phyloP scores from a whole-genome alignment of 2,113 vertebrate species.

The Podarcis raffonei region DNA sequence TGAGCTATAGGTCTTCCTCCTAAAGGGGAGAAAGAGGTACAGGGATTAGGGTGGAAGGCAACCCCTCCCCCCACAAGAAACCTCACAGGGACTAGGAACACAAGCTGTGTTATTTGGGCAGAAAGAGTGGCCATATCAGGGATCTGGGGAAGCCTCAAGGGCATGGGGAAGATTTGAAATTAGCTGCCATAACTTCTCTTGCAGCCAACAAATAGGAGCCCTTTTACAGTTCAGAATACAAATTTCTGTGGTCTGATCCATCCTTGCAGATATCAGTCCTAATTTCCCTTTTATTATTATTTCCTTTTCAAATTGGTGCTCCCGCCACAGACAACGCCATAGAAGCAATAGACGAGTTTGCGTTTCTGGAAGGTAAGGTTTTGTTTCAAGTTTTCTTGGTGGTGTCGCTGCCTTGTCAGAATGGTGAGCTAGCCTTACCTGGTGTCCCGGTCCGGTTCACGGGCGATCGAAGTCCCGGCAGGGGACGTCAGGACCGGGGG shows the following conservation, averaged over 20 bases:
- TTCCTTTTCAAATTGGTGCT: background rate
- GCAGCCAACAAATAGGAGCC: background rate
- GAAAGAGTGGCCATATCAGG: background rate
- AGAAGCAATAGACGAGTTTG: conserved; percentile 94
- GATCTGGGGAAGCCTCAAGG: background rate
- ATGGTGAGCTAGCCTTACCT: no score
- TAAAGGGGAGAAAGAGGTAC: no score
- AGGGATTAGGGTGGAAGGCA: no score
- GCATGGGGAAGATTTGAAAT: background rate
- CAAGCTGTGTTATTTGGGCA: background rate
- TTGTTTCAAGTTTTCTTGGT: background rate
- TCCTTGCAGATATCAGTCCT: background rate
- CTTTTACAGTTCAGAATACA: no score
- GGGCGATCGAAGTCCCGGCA: no score
- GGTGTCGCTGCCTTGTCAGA: no score
- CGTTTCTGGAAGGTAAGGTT: conserved; percentile 93
- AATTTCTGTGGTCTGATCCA: background rate
- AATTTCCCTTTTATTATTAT: background rate
- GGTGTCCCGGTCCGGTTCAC: no score
- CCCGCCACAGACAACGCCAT: conserved; percentile 89
- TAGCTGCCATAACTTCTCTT: background rate
- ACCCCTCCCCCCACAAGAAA: background rate
- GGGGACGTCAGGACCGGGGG: no score
- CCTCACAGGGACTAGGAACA: background rate
- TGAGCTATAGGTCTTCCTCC: no score